Evolutionary conservation across 2,888 invertebrate species (phyloP).

Genomic region (Chymomyza procnemis): DNA sequence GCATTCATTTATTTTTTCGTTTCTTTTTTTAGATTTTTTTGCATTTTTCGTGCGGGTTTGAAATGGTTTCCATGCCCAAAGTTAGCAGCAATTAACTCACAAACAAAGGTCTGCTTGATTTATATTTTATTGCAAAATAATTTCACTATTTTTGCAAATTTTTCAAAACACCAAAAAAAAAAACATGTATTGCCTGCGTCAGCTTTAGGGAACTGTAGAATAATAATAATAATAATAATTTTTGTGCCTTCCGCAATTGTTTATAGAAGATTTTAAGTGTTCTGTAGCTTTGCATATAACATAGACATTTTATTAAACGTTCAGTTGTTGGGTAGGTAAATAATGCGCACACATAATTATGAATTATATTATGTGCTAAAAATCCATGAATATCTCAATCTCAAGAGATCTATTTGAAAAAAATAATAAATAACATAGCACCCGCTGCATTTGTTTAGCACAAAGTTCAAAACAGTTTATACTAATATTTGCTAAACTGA

Average conservation of each 20-base stretch:
- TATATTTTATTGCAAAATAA: background rate
- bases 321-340: background rate
- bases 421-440: background rate
- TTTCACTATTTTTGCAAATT: background rate
- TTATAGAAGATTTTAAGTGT: slow-evolving; percentile 19
- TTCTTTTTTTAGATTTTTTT: background rate
- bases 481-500: slow-evolving; percentile 29
- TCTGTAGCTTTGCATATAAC: background rate
- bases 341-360: background rate
- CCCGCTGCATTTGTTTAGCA: slow-evolving; percentile 20
- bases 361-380: background rate
- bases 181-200: slow-evolving; percentile 40
- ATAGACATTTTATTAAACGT: background rate
- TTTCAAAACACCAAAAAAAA: slow-evolving; percentile 6
- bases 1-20: background rate
- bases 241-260: slow-evolving; percentile 39
- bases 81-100: background rate
- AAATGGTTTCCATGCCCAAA: background rate
- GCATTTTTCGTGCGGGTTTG: background rate
- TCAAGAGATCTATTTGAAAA: background rate
- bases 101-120: background rate
- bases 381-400: background rate
- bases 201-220: slow-evolving; percentile 45
- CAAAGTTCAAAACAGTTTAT: slow-evolving; percentile 45
- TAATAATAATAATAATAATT: slow-evolving; percentile 32